Evolutionary conservation across 2,888 invertebrate genomes (phyloP).

Genomic region (Labia minor): DNA sequence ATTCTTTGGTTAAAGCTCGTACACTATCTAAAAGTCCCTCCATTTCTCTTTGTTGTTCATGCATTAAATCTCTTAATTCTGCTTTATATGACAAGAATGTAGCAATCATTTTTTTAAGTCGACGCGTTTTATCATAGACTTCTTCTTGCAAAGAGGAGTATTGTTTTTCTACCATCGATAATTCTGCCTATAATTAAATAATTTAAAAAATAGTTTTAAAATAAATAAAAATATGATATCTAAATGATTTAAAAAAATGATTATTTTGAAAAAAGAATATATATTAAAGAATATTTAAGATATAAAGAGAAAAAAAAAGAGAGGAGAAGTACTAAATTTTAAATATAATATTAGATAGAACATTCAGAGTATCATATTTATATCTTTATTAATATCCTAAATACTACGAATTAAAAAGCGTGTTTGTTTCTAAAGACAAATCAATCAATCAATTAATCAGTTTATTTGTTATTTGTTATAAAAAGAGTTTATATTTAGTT

Average conservation of each 20-base stretch:
- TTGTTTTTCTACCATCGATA: slow-evolving; percentile 86
- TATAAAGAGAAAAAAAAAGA: neutral
- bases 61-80: slow-evolving; percentile 73
- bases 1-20: slow-evolving; percentile 76
- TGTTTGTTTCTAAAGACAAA: too few species aligned
- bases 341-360: too few species aligned
- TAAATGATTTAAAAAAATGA: neutral
- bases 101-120: slow-evolving; percentile 78
- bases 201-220: neutral
- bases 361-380: too few species aligned
- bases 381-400: too few species aligned
- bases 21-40: slow-evolving; percentile 91
- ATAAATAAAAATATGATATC: neutral
- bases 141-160: slow-evolving; percentile 93
- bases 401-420: too few species aligned
- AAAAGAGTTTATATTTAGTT: too few species aligned
- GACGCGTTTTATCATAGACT: slow-evolving; percentile 81
- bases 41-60: slow-evolving; percentile 94
- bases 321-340: too few species aligned
- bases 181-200: slow-evolving; percentile 53
- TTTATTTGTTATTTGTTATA: too few species aligned
- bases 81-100: slow-evolving; percentile 77
- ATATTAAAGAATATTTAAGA: neutral
- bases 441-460: too few species aligned
- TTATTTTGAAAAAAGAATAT: neutral